Evolutionary conservation across 2,113 vertebrate species (phyloP).

Genomic region (Oncorhynchus mykiss): DNA sequence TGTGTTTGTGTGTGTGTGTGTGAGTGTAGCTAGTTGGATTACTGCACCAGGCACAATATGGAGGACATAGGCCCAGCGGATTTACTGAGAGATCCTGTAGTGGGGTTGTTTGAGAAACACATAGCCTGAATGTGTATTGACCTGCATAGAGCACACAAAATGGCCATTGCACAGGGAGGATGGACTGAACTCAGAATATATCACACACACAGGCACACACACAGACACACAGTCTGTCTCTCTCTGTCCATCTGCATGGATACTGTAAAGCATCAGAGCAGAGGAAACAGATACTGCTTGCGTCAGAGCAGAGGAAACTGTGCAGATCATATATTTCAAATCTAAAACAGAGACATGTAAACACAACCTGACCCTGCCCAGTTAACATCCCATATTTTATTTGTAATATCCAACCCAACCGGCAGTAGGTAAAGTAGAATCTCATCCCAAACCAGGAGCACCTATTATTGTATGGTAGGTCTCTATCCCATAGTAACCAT

Average conservation of each 20-base stretch:
- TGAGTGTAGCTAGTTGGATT: slow-evolving; percentile 69
- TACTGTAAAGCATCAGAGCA: background rate
- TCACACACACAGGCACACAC: no score
- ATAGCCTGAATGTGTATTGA: slow-evolving; percentile 71
- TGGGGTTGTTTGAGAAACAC: slow-evolving; percentile 60
- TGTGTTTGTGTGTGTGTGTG: background rate
- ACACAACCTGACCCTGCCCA: slow-evolving; percentile 28
- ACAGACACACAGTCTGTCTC: no score
- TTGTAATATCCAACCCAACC: slow-evolving; percentile 59
- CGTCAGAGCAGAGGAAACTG: slow-evolving; percentile 36
- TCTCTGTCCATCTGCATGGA: no score
- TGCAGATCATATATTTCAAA: slow-evolving; percentile 34
- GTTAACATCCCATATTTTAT: slow-evolving; percentile 57
- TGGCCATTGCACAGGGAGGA: no score
- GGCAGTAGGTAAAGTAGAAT: slow-evolving; percentile 46
- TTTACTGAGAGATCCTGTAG: slow-evolving; percentile 57
- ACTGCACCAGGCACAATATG: slow-evolving; percentile 68
- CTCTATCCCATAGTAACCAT: slow-evolving; percentile 41
- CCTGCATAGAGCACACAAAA: slow-evolving; percentile 27
- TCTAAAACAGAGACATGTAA: slow-evolving; percentile 54
- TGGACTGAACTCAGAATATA: no score
- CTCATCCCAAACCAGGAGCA: slow-evolving; percentile 39
- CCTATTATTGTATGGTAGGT: slow-evolving; percentile 10
- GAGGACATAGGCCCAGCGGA: slow-evolving; percentile 53
- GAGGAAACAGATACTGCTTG: slow-evolving; percentile 24